Evolutionary conservation across 2,797 vertebrate species (phyloP), one percentile per base, ranked within the genome.

Genomic region (Pangasius djambal): DNA sequence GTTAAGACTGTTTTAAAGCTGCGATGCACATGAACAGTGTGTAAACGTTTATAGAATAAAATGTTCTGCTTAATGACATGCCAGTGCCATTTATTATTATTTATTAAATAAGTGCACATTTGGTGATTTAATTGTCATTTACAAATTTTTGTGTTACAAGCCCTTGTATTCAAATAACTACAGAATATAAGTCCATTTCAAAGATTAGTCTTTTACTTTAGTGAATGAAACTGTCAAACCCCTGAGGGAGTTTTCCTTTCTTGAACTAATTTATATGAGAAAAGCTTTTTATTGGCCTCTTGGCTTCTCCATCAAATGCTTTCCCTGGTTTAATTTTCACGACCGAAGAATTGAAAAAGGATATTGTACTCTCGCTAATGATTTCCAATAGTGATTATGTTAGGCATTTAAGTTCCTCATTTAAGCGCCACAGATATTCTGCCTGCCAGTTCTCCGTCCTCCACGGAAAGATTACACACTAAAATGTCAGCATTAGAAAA

Each of bases 341-440:
- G 89, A 93, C 92, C 88, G 86, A 94, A 89, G 0, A 93, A 95
- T 92, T 94, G 92, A 93, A 94, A 95, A 94, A 93, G 93, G 92
- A 95, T 95, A 95, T 95, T 95, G 86, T 90, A 93, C 90, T 91
- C 94, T 94, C 90, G 65, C 92, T 93, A 95, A 94, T 94, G 94
- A 95, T 95, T 96, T 95, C 93, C 92, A 94, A 92, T 91, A 79
- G 91, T 93, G 92, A 94, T 95, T 94, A 92, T 86, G 78, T 91
- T 92, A 89, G 8, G 89, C 91, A 87, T 82, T 81, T 89, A 92
- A 89, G 88, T 85, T 85, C 61, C 82, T 79, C 69, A 52, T 83
- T 69, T 87, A 34, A 84, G 28, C 44, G 8, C 40, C 83, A 31
- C 52, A 75, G 57, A 88, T 74, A 74, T 61, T 78, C 18, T 4